These are phyloP conservation scores for Raphicerus campestris DNA, from an alignment of 2,113 vertebrate species.

Conservation along the genomic window DNA sequence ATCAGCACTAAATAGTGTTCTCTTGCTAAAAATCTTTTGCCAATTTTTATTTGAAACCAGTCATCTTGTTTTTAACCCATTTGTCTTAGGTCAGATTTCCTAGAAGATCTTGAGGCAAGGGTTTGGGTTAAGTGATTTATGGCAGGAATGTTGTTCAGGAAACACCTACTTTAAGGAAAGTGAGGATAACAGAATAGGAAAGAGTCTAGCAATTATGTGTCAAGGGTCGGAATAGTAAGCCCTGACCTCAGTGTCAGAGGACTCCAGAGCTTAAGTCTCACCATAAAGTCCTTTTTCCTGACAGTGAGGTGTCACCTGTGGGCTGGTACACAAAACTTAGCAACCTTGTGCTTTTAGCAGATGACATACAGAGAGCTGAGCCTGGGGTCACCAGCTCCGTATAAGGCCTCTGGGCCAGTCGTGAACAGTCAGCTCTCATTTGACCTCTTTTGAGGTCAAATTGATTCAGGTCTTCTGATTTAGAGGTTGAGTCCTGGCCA, in stretches of 20 bases:
- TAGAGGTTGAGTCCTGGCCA: not conserved
- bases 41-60: not conserved
- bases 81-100: not conserved
- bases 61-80: not conserved
- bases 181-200: not conserved
- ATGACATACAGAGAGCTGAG: not conserved
- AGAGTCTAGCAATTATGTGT: not conserved
- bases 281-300: not conserved
- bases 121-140: not conserved
- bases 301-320: not conserved
- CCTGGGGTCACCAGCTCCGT: rapidly evolving
- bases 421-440: not conserved
- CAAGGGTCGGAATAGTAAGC: not conserved
- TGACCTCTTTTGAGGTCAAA: not conserved
- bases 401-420: not conserved
- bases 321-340: not conserved
- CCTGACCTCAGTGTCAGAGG: not conserved
- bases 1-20: not conserved
- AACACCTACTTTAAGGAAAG: not conserved
- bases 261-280: not conserved
- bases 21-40: constrained; percentile 2
- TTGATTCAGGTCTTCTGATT: not conserved
- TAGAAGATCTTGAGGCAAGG: not conserved
- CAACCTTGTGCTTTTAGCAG: not conserved
- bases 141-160: not conserved